Evolutionary conservation across 2,888 invertebrate genomes (phyloP), one percentile per base, ranked within the genome.

Genomic region (Aphodius granarius): DNA sequence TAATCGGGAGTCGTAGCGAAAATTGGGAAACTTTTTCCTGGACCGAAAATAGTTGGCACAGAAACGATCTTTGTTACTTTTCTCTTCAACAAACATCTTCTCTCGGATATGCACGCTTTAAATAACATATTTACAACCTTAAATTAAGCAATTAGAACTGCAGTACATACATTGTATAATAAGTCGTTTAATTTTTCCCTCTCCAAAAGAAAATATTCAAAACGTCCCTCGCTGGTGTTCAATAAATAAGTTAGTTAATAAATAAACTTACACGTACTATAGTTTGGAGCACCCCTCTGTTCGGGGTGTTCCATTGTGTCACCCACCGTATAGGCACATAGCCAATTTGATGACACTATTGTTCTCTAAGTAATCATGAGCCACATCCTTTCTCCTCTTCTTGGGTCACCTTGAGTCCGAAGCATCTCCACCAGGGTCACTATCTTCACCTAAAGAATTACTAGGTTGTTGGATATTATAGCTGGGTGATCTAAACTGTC

Each of bases 391-490:
- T 75, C 80, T 79, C 75, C 80, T 83, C 80, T 79, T 79, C 76
- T 85, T 89, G 80, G 88, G 90, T 91, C 90, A 91, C 89, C 91
- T 90, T 79, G 89, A 88, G 78, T 90, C 89, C 22, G 87, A 88
- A 5, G 86, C 85, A 70, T 89, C 89, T 9, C 85, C 88, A 17
- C 88, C 87, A 6, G 89, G 87, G 81, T 91, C 90, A 80, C 90
- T 89, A 75, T 91, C 90, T 65, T 90, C 90, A 6, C 89, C 90
- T 74, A 90, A 83, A 3, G 90, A 90, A 80, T 90, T 89, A 0
- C 88, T 89, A 2, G 88, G 89, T 78, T 88, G 88, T 81, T 89
- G 89, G 5, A 88, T 88, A 78, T 90, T 90, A 80, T 89, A 90
- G 81, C 90, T 90, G n/a, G 90, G 89, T 5, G 89, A 89, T 19